Evolutionary conservation across 1,140 invertebrate species (phyloP).

Genomic region (Adoxophyes honmai): DNA sequence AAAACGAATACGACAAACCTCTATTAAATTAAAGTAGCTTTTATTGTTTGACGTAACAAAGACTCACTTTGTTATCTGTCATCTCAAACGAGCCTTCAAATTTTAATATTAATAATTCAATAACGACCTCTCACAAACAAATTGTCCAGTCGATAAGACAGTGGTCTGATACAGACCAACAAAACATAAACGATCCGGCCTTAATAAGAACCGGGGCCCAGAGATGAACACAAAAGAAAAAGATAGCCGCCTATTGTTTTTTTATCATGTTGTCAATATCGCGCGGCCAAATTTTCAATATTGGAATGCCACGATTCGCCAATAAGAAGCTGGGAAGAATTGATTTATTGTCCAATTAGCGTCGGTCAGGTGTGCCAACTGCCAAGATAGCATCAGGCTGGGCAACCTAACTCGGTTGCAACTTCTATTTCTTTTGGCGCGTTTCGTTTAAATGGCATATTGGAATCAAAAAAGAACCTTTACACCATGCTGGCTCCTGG

Average conservation of each 20-base stretch:
- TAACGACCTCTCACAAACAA: slow-evolving; percentile 70
- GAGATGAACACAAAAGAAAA: slow-evolving; percentile 75
- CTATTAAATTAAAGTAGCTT: too few species aligned
- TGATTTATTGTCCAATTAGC: slow-evolving; percentile 78
- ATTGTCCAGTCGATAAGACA: slow-evolving; percentile 72
- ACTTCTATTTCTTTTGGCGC: slow-evolving; percentile 72
- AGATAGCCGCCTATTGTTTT: slow-evolving; percentile 72
- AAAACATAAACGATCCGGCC: slow-evolving; percentile 58
- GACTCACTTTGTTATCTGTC: slow-evolving; percentile 13
- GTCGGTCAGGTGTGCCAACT: slow-evolving; percentile 77
- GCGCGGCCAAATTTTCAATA: slow-evolving; percentile 76
- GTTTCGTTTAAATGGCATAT: slow-evolving; percentile 73
- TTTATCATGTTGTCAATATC: slow-evolving; percentile 77
- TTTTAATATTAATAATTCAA: slow-evolving; percentile 68
- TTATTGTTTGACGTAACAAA: slow-evolving; percentile 5
- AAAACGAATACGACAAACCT: not conserved
- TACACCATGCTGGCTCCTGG: slow-evolving; percentile 65
- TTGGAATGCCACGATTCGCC: slow-evolving; percentile 76
- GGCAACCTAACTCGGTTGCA: slow-evolving; percentile 68
- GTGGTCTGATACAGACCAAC: slow-evolving; percentile 45
- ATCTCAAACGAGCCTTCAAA: slow-evolving; percentile 26
- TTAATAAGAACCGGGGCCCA: slow-evolving; percentile 69
- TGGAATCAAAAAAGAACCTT: slow-evolving; percentile 73
- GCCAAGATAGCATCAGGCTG: slow-evolving; percentile 75
- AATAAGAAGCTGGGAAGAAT: slow-evolving; percentile 76